Percentiles rank a stretch among this genome's conserved stretches.
Conservation (phyloP, 2,888 invertebrate species). For the Hemicrepidius hirtus region DNA sequence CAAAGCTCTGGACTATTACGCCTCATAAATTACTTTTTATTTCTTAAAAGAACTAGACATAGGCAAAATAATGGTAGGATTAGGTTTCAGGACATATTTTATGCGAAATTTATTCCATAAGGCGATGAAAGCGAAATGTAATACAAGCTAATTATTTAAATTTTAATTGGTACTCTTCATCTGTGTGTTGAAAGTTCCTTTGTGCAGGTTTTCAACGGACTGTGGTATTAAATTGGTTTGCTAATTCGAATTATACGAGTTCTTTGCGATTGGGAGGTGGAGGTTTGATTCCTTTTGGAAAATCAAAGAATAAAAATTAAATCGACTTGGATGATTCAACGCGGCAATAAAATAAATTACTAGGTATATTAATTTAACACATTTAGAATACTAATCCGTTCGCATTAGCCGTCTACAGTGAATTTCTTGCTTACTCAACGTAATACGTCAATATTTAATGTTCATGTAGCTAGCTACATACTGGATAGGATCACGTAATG, state of each 20-base stretch:
- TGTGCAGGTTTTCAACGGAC: neutral
- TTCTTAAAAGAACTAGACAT: constrained; percentile 19
- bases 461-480: too few species aligned
- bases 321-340: neutral
- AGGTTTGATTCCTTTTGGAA: neutral
- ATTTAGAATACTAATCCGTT: constrained; percentile 33
- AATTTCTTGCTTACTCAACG: neutral
- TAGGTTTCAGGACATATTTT: constrained; percentile 17
- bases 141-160: constrained; percentile 28
- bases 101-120: constrained; percentile 16
- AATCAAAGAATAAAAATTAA: neutral
- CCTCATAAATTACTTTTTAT: constrained; percentile 18
- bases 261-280: neutral
- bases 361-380: neutral
- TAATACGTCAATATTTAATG: neutral
- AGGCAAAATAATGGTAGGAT: constrained; percentile 8
- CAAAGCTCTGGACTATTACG: neutral
- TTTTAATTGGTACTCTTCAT: constrained; percentile 18
- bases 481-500: too few species aligned
- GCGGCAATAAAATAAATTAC: neutral
- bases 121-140: constrained; percentile 22
- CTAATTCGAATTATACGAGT: constrained; percentile 6
- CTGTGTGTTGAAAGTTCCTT: constrained; percentile 5
- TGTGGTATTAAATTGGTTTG: neutral
- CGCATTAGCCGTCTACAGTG: constrained; percentile 17